phyloP scores from a whole-genome alignment of 2,113 vertebrate genomes.

The Indicator maculatus region DNA sequence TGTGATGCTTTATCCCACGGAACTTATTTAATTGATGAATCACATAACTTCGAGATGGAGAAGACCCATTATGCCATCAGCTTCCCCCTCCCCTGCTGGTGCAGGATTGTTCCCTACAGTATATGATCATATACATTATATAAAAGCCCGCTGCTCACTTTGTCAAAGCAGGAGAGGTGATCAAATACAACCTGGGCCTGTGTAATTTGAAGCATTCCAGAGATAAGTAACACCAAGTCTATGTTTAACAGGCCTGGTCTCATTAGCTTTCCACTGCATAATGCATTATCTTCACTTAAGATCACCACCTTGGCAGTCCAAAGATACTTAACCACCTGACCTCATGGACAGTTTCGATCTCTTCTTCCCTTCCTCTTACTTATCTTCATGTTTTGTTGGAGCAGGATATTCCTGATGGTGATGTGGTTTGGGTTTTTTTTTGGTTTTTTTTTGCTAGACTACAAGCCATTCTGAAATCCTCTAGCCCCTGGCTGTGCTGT shows the following conservation, averaged over 20 bases:
- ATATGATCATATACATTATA: not conserved
- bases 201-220: conserved; percentile 39
- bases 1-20: not conserved
- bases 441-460: not conserved
- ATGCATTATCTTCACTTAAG: conserved; percentile 44
- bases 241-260: conserved; percentile 29
- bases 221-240: conserved; percentile 16
- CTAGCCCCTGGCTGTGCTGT: not conserved
- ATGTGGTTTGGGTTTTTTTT: not conserved
- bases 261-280: conserved; percentile 49
- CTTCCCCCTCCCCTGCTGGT: not conserved
- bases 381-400: not conserved
- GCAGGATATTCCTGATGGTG: not conserved
- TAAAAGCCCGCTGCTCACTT: conserved; percentile 42
- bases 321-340: conserved; percentile 25
- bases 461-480: not conserved
- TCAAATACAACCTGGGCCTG: conserved; percentile 11
- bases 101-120: conserved; percentile 3
- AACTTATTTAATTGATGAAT: conserved; percentile 54
- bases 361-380: not conserved
- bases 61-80: conserved; percentile 39
- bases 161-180: not conserved
- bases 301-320: not conserved
- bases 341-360: fast-evolving
- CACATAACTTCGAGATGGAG: conserved; percentile 12